Evolutionary conservation across 2,113 vertebrate genomes (phyloP), one percentile per base, ranked within the genome.

Genomic region (Stigmatopora argus): DNA sequence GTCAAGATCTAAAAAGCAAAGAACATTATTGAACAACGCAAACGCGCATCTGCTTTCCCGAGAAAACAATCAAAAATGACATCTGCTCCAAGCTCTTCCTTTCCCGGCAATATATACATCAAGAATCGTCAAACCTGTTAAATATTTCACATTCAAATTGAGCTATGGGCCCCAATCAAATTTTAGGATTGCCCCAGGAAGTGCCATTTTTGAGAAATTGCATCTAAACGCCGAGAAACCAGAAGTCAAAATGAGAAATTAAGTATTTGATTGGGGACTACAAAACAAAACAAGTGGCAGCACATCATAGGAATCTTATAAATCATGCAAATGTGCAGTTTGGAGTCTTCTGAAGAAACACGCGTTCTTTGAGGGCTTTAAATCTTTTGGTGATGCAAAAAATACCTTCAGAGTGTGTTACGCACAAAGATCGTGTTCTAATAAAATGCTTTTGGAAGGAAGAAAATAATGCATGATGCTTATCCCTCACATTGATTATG

Each of bases 201-300:
- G 14, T 21, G 38, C 38, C 44, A 19, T 44, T 44, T n/a, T 21
- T 21, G 2, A 21, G 38, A 61, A 61, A 61, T 45, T 12, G 34
- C 38, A 61, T 61, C 35, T 38, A 61, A 61, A 61, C 21, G n/a
- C 38, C 14, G 38, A 45, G 38, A 61, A 61, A 44, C 10, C 23
- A 56, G 21, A 11, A 55, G 12, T 13, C 52, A 6, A 55, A 55
- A 55, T 12, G 52, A 19, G n/a, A 44, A 41, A 21, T 2, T 41
- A n/a, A 10, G 21, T 35, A 60, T 6, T 60, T 18, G 19, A 38
- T 35, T 58, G 31, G 14, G 15, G 31, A 57, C 26, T 9, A 53
- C 11, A 53, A 23, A 19, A 46, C 45, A 46, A 46, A 4, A 46
- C 45, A 46, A 15, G 13, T 48, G 46, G 19, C 19, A 21, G 51